A percentile compares a stretch with the other conserved stretches of the same genome.
phyloP scores from a whole-genome alignment of 2,888 invertebrate species.

The Eumacrocentrus americanus region DNA sequence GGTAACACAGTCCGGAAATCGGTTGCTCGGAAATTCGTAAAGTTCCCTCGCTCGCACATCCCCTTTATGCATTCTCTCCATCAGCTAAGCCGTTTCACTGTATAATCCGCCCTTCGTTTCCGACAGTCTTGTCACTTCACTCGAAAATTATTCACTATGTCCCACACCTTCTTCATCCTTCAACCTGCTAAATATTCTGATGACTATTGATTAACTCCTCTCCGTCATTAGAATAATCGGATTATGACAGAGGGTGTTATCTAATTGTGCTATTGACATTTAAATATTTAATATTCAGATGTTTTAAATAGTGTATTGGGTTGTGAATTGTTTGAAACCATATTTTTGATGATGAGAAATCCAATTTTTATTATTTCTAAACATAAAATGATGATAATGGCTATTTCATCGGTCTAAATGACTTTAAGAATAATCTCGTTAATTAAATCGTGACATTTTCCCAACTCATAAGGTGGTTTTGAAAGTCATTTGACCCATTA shows the following conservation, averaged over 20 bases:
- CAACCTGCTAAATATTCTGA: neutral
- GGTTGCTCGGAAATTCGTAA: constrained; percentile 26
- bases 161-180: neutral
- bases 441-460: no score
- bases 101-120: neutral
- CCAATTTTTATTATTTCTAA: no score
- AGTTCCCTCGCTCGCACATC: constrained; percentile 2
- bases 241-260: neutral
- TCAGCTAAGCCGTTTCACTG: neutral
- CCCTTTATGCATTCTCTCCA: neutral
- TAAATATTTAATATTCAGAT: neutral
- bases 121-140: neutral
- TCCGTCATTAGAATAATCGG: neutral
- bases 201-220: neutral
- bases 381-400: no score
- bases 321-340: no score
- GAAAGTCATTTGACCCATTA: no score
- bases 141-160: neutral
- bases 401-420: no score
- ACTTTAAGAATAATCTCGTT: no score
- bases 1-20: constrained; percentile 36
- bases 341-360: no score
- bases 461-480: no score
- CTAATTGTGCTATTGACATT: neutral
- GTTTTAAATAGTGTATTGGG: no score